Conservation (phyloP, 1,140 invertebrate genomes). For the Pectinophora gossypiella region DNA sequence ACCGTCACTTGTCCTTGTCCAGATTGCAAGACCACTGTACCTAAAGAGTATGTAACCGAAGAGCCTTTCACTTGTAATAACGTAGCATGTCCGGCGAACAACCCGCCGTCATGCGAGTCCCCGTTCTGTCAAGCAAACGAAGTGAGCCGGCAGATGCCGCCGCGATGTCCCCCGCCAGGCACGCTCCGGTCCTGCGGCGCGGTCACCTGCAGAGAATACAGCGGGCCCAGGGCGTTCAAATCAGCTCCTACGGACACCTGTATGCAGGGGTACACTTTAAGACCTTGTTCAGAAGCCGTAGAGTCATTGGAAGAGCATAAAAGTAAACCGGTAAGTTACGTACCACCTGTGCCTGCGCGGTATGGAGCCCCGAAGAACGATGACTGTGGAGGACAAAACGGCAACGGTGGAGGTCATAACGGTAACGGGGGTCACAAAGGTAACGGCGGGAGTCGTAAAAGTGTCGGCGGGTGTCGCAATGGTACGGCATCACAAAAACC, state of each 20-base stretch:
- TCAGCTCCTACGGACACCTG: not conserved
- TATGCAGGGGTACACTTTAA: not conserved
- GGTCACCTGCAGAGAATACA: not conserved
- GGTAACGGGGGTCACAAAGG: too few species aligned
- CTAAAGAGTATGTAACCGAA: slow-evolving; percentile 37
- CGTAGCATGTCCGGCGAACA: slow-evolving; percentile 38
- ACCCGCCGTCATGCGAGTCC: slow-evolving; percentile 34
- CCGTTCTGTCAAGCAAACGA: slow-evolving; percentile 29
- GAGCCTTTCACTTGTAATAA: slow-evolving; percentile 42
- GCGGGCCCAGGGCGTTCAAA: not conserved
- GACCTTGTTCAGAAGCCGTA: too few species aligned
- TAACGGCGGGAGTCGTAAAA: slow-evolving; percentile 5
- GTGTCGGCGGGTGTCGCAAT: slow-evolving; percentile 7
- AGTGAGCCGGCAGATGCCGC: not conserved
- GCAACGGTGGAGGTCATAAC: not conserved
- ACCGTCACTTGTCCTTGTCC: slow-evolving; percentile 50
- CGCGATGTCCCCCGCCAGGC: not conserved
- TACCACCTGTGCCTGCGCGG: not conserved
- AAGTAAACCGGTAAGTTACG: not conserved
- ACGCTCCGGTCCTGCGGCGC: not conserved
- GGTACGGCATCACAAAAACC: not conserved
- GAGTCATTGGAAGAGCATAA: not conserved
- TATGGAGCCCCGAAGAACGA: not conserved
- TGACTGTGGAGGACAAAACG: not conserved
- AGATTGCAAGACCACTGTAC: slow-evolving; percentile 37